These are phyloP conservation scores for Drosophila varians DNA, from an alignment of 1,140 invertebrate genomes.

Conservation along the genomic window DNA sequence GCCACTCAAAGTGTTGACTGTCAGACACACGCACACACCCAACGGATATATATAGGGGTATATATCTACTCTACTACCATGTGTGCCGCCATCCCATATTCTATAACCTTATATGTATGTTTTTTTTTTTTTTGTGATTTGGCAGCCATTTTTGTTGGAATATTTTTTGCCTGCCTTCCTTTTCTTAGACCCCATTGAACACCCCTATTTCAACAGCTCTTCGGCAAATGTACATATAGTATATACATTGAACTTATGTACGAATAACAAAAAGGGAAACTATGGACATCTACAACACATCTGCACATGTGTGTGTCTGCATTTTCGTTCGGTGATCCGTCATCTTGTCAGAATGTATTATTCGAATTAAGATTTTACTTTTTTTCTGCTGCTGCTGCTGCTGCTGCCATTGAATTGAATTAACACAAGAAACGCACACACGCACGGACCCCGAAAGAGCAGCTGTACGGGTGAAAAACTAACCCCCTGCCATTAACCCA, in stretches of 20 bases:
- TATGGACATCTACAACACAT: constrained; percentile 61
- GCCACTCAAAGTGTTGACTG: constrained; percentile 77
- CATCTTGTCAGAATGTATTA: constrained; percentile 83
- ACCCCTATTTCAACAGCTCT: constrained; percentile 71
- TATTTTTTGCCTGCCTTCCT: constrained; percentile 3
- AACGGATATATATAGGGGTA: constrained; percentile 13
- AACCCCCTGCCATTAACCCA: constrained; percentile 22
- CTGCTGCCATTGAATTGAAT: constrained; percentile 80
- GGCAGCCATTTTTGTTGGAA: constrained; percentile 70
- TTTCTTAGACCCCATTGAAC: constrained; percentile 55
- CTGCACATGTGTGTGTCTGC: constrained; percentile 60
- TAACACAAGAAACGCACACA: constrained; percentile 57
- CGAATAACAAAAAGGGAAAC: constrained; percentile 68
- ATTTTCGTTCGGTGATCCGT: constrained; percentile 83
- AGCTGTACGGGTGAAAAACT: constrained; percentile 43
- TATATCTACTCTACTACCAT: constrained; percentile 3
- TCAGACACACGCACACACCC: constrained; percentile 72
- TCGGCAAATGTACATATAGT: constrained; percentile 19
- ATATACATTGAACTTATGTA: constrained; percentile 24
- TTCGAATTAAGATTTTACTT: constrained; percentile 83
- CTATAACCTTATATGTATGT: too few relatives aligned
- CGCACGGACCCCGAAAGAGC: constrained; percentile 24
- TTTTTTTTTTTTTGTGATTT: constrained; percentile 56
- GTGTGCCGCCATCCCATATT: constrained; percentile 57
- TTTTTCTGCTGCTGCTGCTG: constrained; percentile 43